Base-by-base conservation (phyloP, 2,113 vertebrate genomes). In the Condylura cristata region DNA sequence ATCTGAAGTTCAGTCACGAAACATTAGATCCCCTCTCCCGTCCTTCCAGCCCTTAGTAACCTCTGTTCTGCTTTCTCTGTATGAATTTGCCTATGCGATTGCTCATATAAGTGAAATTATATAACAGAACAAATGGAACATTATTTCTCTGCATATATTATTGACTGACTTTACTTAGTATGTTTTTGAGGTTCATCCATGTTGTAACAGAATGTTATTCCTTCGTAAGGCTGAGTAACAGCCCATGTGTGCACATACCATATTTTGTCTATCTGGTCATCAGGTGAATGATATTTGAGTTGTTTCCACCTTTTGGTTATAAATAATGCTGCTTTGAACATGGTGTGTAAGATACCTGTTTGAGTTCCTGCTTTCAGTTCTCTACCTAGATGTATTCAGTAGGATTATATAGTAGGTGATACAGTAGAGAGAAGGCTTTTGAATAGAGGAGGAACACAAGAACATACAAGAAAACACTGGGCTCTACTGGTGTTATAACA, bases 101-200 rank as follows among this genome's bases (percentile, higher is more conserved):
- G 8, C 3, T 72, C 41, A 5, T 60, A 17, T 7, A 85, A 66
- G 8, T 32, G 13, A 71, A 88, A n/a, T 44, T 34, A 26, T 28
- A 11, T 0, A 30, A n/a, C n/a, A n/a, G n/a, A n/a, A n/a, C n/a
- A n/a, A n/a, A n/a, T n/a, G n/a, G n/a, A n/a, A n/a, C n/a, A n/a
- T n/a, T n/a, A n/a, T n/a, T n/a, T n/a, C n/a, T n/a, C n/a, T n/a
- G n/a, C n/a, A n/a, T n/a, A n/a, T n/a, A n/a, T n/a, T n/a, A n/a
- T n/a, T n/a, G n/a, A 86, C 51, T 58, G 30, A 34, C 80, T 88
- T 95, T 72, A 88, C 28, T 70, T 74, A 58, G 85, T 39, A 13
- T 44, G 24, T 68, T 70, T 46, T 84, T 17, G 37, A 13, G 34
- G 8, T 68, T 78, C 37, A 41, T 66, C 39, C 32, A 24, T 11